Evolutionary conservation across 1,140 invertebrate species (phyloP).

Genomic region (Drosophila fuyamai): DNA sequence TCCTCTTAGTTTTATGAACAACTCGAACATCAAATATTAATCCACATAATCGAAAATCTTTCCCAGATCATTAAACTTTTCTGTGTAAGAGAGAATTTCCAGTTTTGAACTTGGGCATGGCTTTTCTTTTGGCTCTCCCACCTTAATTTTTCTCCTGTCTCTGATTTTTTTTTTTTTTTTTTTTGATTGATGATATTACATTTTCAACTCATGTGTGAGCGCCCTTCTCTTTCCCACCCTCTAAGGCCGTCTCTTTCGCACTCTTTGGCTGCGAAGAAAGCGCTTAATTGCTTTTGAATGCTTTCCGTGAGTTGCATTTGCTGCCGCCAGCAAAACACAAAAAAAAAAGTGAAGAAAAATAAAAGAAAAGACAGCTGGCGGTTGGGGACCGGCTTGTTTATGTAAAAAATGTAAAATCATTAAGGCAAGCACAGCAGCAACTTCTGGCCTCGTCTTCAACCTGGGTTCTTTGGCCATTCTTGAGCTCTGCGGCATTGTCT

Average conservation of each 20-base stretch:
- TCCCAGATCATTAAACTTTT: constrained; percentile 13
- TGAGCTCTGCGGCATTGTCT: constrained; percentile 9
- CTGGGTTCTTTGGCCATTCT: constrained; percentile 10
- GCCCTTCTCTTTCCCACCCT: constrained; percentile 11
- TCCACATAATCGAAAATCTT: constrained; percentile 2
- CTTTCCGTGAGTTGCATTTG: constrained; percentile 72
- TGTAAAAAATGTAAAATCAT: constrained; percentile 57
- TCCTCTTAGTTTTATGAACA: too few relatives aligned
- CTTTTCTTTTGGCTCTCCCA: constrained; percentile 23
- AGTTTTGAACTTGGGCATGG: constrained; percentile 18
- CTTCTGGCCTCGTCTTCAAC: constrained; percentile 19
- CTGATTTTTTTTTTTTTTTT: constrained; percentile 7
- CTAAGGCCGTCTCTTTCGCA: constrained; percentile 6
- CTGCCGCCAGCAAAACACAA: constrained; percentile 46
- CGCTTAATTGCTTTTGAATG: constrained; percentile 78
- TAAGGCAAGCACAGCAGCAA: constrained; percentile 30
- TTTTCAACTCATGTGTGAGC: constrained; percentile 57
- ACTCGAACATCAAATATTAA: too few relatives aligned
- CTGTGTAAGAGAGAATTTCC: constrained; percentile 25
- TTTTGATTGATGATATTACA: constrained; percentile 73
- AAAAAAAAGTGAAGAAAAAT: constrained; percentile 18
- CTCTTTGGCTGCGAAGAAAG: constrained; percentile 57
- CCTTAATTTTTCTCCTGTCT: neutral
- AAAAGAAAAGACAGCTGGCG: constrained; percentile 31
- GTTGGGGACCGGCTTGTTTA: constrained; percentile 43